phyloP scores from a whole-genome alignment of 1,140 invertebrate species.

The Caenorhabditis remanei region DNA sequence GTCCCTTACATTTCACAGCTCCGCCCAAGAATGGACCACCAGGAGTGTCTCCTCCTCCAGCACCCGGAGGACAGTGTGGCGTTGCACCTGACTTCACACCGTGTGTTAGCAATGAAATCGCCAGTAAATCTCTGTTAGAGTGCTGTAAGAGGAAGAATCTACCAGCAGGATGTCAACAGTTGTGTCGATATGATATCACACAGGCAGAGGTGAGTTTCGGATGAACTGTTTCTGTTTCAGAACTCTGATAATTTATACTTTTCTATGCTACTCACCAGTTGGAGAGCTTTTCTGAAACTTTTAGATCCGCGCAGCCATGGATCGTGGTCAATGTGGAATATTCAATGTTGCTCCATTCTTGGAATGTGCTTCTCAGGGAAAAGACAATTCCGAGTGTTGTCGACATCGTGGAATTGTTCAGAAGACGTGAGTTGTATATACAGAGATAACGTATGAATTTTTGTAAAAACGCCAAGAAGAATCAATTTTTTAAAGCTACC shows the following conservation, averaged over 20 bases:
- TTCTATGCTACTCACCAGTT: no score
- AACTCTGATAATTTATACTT: constrained; percentile 9
- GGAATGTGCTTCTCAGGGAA: constrained; percentile 62
- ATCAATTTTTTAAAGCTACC: no score
- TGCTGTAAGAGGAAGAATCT: constrained; percentile 64
- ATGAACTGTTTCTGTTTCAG: constrained; percentile 26
- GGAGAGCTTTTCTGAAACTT: neutral
- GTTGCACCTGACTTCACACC: constrained; percentile 62
- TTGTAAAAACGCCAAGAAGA: no score
- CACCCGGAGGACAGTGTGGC: constrained; percentile 41
- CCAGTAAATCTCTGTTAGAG: constrained; percentile 58
- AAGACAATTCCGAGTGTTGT: constrained; percentile 64
- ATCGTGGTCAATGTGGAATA: constrained; percentile 62
- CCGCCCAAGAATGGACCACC: constrained; percentile 10
- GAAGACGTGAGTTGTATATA: constrained; percentile 53
- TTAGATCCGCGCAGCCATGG: constrained; percentile 61
- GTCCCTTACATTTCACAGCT: constrained; percentile 1
- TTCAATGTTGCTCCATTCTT: constrained; percentile 62
- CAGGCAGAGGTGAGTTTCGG: constrained; percentile 58
- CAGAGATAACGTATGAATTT: no score
- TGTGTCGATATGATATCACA: constrained; percentile 66
- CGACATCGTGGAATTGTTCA: constrained; percentile 40
- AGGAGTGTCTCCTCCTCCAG: neutral
- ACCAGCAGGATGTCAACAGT: constrained; percentile 59
- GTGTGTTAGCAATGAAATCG: constrained; percentile 58